Conservation (phyloP, 2,888 invertebrate genomes). For the Calliopum simillimum region DNA sequence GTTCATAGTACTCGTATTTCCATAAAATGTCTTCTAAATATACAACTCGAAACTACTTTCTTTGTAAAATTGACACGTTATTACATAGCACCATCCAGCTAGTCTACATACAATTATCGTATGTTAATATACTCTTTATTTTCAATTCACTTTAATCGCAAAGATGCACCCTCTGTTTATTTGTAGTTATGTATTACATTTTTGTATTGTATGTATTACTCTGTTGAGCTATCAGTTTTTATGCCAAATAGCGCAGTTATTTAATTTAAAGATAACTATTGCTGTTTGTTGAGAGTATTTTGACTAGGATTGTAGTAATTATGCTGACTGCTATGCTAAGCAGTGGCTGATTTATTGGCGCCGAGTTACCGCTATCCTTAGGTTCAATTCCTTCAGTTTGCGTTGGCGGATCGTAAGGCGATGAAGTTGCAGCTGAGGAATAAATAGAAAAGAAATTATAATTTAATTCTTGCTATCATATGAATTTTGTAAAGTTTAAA, state of each 20-base stretch:
- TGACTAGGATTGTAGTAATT: conserved; percentile 55
- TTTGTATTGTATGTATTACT: neutral
- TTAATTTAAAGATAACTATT: conserved; percentile 17
- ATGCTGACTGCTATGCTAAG: conserved; percentile 36
- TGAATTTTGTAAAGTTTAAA: neutral
- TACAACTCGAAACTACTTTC: too few relatives aligned
- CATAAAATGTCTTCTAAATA: too few relatives aligned
- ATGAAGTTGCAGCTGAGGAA: conserved; percentile 50
- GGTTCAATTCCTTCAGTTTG: conserved; percentile 46
- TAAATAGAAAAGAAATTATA: conserved; percentile 6
- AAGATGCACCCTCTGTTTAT: conserved; percentile 44
- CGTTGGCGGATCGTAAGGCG: conserved; percentile 52
- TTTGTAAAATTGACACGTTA: too few relatives aligned
- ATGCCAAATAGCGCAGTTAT: neutral
- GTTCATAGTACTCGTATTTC: too few relatives aligned
- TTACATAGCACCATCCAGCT: too few relatives aligned
- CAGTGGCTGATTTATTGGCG: conserved; percentile 39
- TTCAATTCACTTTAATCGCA: conserved; percentile 44
- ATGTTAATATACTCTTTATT: conserved; percentile 35
- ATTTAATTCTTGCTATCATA: neutral
- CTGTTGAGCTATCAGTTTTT: neutral
- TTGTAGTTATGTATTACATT: neutral
- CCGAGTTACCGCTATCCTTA: conserved; percentile 46
- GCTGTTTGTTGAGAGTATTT: conserved; percentile 48
- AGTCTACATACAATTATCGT: neutral